These are phyloP conservation scores for Monopterus albus DNA, from an alignment of 2,113 vertebrate genomes.

Conservation along the genomic window DNA sequence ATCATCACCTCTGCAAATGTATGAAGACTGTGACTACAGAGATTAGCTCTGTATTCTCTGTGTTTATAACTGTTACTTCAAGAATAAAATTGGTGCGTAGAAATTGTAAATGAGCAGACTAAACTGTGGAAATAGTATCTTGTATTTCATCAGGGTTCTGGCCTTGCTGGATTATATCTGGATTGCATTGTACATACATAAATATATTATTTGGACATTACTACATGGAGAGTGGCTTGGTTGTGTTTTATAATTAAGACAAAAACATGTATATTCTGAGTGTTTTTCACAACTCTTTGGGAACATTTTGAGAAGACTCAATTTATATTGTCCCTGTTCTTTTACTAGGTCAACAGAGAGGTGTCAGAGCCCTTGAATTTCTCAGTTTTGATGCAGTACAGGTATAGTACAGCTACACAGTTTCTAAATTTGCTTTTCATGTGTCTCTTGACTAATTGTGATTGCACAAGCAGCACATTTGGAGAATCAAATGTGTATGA, in stretches of 20 bases:
- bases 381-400: conserved; percentile 85
- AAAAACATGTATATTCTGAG: not conserved
- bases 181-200: not conserved
- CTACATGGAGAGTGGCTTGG: not conserved
- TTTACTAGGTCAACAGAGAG: conserved; percentile 72
- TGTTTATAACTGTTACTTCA: conserved; percentile 58
- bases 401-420: no score
- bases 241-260: conserved; percentile 10
- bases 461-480: conserved; percentile 6
- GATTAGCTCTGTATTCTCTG: conserved; percentile 27
- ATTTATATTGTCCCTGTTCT: conserved; percentile 16
- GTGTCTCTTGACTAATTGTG: not conserved
- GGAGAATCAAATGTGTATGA: not conserved
- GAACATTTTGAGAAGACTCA: not conserved
- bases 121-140: conserved; percentile 45
- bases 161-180: not conserved
- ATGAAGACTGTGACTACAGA: conserved; percentile 41
- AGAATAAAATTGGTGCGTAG: conserved; percentile 52
- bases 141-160: conserved; percentile 7
- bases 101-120: conserved; percentile 40
- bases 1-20: conserved; percentile 45
- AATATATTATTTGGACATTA: not conserved
- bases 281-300: not conserved
- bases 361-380: conserved; percentile 67
- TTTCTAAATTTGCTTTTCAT: conserved; percentile 40